Base-by-base conservation (phyloP, 2,888 invertebrate species). In the Spilosoma lubricipeda region DNA sequence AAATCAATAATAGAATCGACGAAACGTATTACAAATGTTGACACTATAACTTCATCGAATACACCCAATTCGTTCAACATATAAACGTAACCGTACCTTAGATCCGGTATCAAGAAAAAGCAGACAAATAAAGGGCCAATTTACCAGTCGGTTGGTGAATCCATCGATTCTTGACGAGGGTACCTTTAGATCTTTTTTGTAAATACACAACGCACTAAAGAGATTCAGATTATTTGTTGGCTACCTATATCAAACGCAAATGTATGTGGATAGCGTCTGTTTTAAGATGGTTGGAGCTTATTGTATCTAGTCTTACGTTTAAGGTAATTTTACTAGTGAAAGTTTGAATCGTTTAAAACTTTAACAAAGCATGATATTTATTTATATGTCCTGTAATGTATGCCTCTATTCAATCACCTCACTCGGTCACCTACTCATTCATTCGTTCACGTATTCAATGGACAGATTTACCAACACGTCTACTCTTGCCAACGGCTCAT, bases 91-190 rank as follows among this genome's bases (percentile, higher is more conserved):
- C 52, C 36, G n/a, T 42, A 63, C 42, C 63, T 13, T 18, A 9
- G 56, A 27, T 20, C 52, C 64, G 69, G 63, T 48, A 73, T 45
- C 48, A 66, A 74, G 65, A 75, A 69, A 64, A 56, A 65, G n/a
- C 39, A 42, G 52, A 66, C 45, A 81, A 80, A 83, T 81, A 80
- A 80, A 81, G 78, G 76, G 68, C 77, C 79, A 83, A 85, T 84
- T 86, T 83, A 79, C 79, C 81, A 83, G 79, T 80, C 78, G 79
- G 78, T 78, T 80, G 80, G 77, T 72, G 72, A 66, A 75, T 77
- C 73, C 76, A 79, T 79, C 81, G 79, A 82, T 78, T 70, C 67
- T 52, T 83, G 85, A 85, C 84, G 75, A 83, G 85, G 85, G 85
- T 85, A 66, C 65, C 65, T 68, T 67, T 65, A 70, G 30, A 36